These are phyloP conservation scores for Spea hammondii DNA, from an alignment of 2,797 vertebrate species.

Conservation along the genomic window DNA sequence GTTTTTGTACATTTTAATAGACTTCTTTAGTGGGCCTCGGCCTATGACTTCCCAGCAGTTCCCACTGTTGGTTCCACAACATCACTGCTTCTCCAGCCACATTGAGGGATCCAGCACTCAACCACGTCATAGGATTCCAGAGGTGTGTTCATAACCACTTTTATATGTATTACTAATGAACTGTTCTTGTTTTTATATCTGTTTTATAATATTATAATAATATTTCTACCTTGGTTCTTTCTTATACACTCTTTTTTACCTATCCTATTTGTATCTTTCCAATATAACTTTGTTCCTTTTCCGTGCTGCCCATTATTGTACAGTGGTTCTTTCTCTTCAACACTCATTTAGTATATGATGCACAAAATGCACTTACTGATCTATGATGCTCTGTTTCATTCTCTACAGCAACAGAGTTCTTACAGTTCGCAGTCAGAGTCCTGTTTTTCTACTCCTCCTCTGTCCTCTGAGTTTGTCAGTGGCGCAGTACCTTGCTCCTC, in stretches of 20 bases:
- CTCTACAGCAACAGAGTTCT: slow-evolving; percentile 55
- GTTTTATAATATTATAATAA: too few species aligned
- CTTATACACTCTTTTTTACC: not conserved
- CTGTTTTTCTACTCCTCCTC: slow-evolving; percentile 50
- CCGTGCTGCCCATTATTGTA: too few species aligned
- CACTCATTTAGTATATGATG: not conserved
- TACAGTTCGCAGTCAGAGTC: slow-evolving; percentile 59
- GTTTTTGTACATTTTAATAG: slow-evolving; percentile 14
- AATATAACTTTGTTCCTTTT: not conserved
- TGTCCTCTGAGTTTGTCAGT: slow-evolving; percentile 57
- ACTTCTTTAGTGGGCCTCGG: slow-evolving; percentile 20
- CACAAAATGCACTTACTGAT: not conserved
- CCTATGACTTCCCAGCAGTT: not conserved
- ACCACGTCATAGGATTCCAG: slow-evolving; percentile 44
- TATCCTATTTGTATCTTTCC: not conserved
- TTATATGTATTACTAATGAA: not conserved
- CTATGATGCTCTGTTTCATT: not conserved
- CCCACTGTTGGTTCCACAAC: slow-evolving; percentile 59
- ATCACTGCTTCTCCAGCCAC: slow-evolving; percentile 58
- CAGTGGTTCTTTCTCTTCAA: not conserved
- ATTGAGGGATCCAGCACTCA: slow-evolving; percentile 28
- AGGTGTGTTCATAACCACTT: slow-evolving; percentile 15
- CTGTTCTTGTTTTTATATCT: not conserved
- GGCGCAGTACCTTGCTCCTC: slow-evolving; percentile 37
- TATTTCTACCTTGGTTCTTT: not conserved